Base-by-base conservation (phyloP, 2,888 invertebrate genomes). In the Melanostoma mellinum region DNA sequence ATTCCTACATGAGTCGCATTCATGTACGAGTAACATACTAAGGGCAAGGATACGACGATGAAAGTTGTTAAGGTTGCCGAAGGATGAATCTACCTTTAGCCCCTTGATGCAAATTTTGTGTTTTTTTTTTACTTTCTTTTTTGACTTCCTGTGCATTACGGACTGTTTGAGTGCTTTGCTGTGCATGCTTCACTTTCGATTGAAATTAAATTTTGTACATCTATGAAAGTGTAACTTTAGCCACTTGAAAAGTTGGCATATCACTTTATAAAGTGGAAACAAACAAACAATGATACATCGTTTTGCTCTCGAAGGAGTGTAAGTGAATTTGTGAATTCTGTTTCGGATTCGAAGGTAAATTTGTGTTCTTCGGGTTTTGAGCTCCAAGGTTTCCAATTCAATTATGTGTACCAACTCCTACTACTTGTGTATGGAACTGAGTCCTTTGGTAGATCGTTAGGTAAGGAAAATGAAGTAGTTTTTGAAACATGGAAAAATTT, bases 1-100 rank as follows among this genome's bases (percentile, higher is more conserved):
- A 65, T 65, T 65, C 30, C 30, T 9, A 55, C 56, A 48, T 10
- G 46, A 73, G 3, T 56, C 33, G 40, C 65, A 65, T 56, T 73
- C 73, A 56, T 65, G 20, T 20, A 20, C 20, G 20, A 20, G 20
- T 20, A 73, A 56, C 63, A 40, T 32, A 74, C 6, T 10, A 33
- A 56, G 48, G 48, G 33, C 38, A 55, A 38, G 50, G 4, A 20
- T 36, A 35, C 38, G 4, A 50, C 48, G 5, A 48, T 35, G 30
- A 36, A 46, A 10, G 44, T 30, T 32, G 36, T 9, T 38, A 6
- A 36, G 20, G 33, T 52, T 40, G 20, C 20, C 1, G 20, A 67
- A 53, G 67, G 53, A 55, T 20, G 46, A 68, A 20, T 55, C 6
- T 20, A 55, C 53, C 55, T 55, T 38, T 55, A 30, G 20, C 36